Conservation (phyloP, 2,797 vertebrate genomes). For the Pelodytes ibericus region DNA sequence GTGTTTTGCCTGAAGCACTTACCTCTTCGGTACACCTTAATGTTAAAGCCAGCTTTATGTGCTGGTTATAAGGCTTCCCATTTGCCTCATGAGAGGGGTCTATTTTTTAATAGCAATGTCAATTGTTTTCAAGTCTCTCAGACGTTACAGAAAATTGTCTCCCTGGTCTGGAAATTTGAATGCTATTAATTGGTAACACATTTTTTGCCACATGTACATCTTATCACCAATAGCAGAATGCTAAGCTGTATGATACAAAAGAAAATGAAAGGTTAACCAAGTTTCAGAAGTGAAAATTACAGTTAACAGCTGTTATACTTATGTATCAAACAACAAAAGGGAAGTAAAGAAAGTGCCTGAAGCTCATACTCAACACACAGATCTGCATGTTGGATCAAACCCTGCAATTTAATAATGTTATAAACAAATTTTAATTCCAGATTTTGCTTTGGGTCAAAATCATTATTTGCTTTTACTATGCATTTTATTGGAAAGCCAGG, state of each 20-base stretch:
- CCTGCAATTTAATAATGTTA: not conserved
- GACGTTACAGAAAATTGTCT: no score
- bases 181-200: not conserved
- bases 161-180: not conserved
- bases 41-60: no score
- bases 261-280: conserved; percentile 7
- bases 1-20: no score
- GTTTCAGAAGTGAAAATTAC: conserved; percentile 22
- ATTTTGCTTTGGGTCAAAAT: not conserved
- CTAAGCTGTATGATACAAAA: not conserved
- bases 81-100: no score
- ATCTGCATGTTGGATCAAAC: not conserved
- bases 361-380: not conserved
- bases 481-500: not conserved
- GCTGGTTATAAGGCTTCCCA: no score
- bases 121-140: no score
- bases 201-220: not conserved
- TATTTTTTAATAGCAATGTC: no score
- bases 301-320: conserved; percentile 19
- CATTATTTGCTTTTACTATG: not conserved
- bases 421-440: conserved; percentile 11
- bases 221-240: not conserved
- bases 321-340: not conserved
- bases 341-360: not conserved
- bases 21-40: no score